Conservation (phyloP, 2,888 invertebrate genomes). For the Cepaea hortensis region DNA sequence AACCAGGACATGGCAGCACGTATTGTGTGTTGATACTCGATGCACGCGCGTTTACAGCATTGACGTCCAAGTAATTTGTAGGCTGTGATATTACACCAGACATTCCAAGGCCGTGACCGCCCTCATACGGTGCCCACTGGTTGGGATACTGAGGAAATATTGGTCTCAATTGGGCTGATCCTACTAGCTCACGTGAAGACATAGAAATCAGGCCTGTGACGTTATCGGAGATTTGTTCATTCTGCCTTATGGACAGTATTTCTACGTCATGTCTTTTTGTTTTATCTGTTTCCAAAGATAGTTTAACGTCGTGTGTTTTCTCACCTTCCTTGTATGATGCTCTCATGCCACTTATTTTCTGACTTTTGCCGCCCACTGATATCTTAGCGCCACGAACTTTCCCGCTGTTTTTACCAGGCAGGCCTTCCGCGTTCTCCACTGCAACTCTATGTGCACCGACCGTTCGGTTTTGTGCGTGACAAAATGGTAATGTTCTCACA, state of each 20-base stretch:
- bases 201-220: neutral
- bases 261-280: neutral
- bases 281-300: neutral
- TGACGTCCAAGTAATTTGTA: neutral
- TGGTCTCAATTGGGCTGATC: neutral
- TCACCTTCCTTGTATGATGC: neutral
- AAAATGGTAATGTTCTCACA: neutral
- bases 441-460: neutral
- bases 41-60: neutral
- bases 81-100: neutral
- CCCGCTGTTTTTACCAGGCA: neutral
- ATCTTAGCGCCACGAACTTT: neutral
- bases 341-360: neutral
- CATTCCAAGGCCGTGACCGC: neutral
- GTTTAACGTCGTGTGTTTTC: neutral
- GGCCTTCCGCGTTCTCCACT: neutral
- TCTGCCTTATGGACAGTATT: neutral
- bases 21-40: neutral
- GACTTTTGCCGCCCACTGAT: neutral
- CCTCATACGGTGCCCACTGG: neutral
- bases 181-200: neutral
- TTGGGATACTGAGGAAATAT: neutral
- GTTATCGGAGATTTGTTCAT: neutral
- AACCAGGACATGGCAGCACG: constrained; percentile 4
- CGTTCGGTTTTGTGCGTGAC: neutral